Evolutionary conservation across 1,140 invertebrate genomes (phyloP), one percentile per base, ranked within the genome.

Genomic region (Anoplophora glabripennis): DNA sequence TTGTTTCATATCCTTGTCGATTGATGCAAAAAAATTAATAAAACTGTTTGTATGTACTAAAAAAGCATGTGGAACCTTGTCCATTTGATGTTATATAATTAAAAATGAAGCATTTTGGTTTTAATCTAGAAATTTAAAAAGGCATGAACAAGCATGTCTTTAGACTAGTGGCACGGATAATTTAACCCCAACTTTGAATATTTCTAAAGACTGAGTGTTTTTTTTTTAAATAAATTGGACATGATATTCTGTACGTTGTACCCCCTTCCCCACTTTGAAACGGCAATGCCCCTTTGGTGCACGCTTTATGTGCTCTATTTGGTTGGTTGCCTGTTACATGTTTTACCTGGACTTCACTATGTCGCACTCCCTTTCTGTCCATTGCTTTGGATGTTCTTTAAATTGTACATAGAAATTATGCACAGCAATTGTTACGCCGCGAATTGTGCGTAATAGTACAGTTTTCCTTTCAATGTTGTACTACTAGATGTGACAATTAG

Each of bases 221-320:
- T 28, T n/a, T n/a, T 28, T 28, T 28, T 28, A 28, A 28, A 28
- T 28, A 28, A 28, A 28, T 28, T 28, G 21, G 21, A 28, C 21
- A 28, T 28, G 21, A 28, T 28, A 28, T 33, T 53, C 37, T 60
- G 45, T 59, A 41, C 40, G 58, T 60, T 36, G 44, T 59, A 37
- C 58, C 58, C 57, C 58, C 58, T 54, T 60, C 58, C 58, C 55
- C 51, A 57, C 55, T 57, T 47, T 51, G 47, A 42, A 38, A 51
- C 11, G 38, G 8, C 14, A 11, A 18, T 15, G 11, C 37, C 42
- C 53, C 51, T 57, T 57, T 66, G 21, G 21, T 28, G 68, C 71
- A 73, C 69, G 72, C 72, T 71, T 70, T 59, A 59, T 73, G 66
- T 71, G 71, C 68, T 66, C 67, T 72, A 65, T 61, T 64, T 63